Percentiles rank a stretch among this genome's conserved stretches.
Evolutionary conservation across 1,140 invertebrate genomes (phyloP).

Genomic region (Eriocheir sinensis): DNA sequence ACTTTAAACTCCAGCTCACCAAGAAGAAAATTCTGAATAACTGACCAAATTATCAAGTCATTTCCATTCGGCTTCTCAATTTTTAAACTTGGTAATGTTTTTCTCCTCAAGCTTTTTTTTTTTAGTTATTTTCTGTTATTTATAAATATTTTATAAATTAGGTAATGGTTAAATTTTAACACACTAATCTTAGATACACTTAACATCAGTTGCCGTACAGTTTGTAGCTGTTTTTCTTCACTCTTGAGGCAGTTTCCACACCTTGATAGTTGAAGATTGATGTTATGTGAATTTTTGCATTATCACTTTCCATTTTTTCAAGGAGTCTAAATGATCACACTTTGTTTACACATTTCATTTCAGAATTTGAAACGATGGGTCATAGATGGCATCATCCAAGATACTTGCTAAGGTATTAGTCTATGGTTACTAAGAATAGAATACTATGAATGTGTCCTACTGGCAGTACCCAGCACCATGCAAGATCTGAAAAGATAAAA

Average conservation of each 20-base stretch:
- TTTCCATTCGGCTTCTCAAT: background rate
- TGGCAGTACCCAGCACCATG: slow-evolving; percentile 12
- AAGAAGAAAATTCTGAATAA: slow-evolving; percentile 8
- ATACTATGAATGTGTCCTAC: slow-evolving; percentile 25
- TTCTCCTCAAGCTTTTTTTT: background rate
- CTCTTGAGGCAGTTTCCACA: background rate
- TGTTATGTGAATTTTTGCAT: background rate
- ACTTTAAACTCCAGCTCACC: background rate
- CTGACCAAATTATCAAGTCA: background rate
- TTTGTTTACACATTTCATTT: background rate
- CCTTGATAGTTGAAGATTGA: background rate
- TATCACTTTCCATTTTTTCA: background rate
- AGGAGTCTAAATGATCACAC: background rate
- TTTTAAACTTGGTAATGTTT: background rate
- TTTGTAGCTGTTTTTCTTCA: background rate
- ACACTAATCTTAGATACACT: background rate
- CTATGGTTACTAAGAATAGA: slow-evolving; percentile 13
- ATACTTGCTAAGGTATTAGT: slow-evolving; percentile 17
- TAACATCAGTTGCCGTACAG: background rate
- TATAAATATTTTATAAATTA: slow-evolving; percentile 18
- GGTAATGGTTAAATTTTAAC: background rate
- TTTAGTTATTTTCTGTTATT: background rate
- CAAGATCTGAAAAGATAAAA: slow-evolving; percentile 6
- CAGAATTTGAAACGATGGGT: background rate
- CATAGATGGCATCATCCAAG: slow-evolving; percentile 5